Percentiles rank a stretch among this genome's conserved stretches.
phyloP scores from a whole-genome alignment of 2,113 vertebrate genomes.

The Elachura formosa region DNA sequence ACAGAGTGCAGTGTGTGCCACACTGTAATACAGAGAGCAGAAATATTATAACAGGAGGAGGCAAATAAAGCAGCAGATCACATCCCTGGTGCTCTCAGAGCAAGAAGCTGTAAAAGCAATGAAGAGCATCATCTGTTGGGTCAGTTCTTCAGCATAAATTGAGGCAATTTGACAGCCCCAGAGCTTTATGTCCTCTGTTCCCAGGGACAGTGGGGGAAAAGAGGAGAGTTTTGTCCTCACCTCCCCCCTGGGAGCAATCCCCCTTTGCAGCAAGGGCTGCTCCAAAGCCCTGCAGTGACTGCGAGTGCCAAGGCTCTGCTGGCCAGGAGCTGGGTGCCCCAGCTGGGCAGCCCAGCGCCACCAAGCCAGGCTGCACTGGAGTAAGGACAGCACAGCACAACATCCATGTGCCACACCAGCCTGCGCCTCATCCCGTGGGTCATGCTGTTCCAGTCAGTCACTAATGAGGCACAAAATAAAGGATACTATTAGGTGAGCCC shows the following conservation, averaged over 20 bases:
- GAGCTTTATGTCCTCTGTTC: not conserved
- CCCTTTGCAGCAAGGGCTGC: not conserved
- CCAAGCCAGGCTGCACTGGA: not conserved
- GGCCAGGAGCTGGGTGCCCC: not conserved
- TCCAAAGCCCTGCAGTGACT: not conserved
- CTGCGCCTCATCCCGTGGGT: not conserved
- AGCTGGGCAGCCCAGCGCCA: not conserved
- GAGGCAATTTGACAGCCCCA: not conserved
- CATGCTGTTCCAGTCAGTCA: not conserved
- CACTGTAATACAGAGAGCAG: not conserved
- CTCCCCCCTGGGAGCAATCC: not conserved
- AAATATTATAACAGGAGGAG: not conserved
- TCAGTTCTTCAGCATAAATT: not conserved
- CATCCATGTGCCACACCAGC: fast-evolving
- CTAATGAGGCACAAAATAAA: not conserved
- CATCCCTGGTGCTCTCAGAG: not conserved
- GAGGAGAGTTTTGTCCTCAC: not conserved
- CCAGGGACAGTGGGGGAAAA: not conserved
- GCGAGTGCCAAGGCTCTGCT: not conserved
- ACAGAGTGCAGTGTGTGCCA: not conserved
- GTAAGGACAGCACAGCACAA: not conserved
- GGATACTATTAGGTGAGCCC: not conserved
- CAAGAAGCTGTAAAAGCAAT: not conserved
- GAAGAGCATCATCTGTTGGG: fast-evolving
- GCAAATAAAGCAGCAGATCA: not conserved